phyloP scores from a whole-genome alignment of 2,888 invertebrate species.

The Ectemnius lituratus region DNA sequence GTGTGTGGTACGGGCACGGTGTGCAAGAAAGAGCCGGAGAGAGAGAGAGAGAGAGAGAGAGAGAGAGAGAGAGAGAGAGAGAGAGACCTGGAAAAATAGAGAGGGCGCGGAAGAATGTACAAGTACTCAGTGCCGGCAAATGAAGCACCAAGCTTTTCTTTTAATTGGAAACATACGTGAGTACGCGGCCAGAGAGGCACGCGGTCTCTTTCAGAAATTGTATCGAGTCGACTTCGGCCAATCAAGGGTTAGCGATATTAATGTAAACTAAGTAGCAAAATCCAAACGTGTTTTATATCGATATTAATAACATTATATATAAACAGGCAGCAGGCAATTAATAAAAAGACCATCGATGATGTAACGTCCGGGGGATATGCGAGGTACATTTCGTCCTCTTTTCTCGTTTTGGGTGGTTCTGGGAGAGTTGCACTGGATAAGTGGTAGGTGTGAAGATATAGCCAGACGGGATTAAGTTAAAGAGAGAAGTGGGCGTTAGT shows the following conservation, averaged over 20 bases:
- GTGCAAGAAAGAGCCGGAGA: no score
- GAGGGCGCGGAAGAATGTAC: no score
- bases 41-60: no score
- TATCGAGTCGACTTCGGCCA: conserved; percentile 50
- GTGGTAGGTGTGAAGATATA: conserved; percentile 36
- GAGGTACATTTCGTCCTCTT: conserved; percentile 33
- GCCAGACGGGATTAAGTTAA: conserved; percentile 42
- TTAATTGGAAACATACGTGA: no score
- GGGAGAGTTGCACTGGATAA: conserved; percentile 16
- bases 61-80: no score
- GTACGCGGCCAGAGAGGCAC: no score
- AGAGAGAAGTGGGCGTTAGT: conserved; percentile 43
- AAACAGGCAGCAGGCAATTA: conserved; percentile 76
- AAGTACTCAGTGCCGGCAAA: no score
- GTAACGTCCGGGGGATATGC: conserved; percentile 60
- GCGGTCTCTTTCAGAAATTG: no score
- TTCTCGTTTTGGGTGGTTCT: conserved; percentile 11
- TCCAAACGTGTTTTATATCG: conserved; percentile 61
- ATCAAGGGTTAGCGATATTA: conserved; percentile 62
- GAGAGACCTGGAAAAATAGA: no score
- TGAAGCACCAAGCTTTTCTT: no score
- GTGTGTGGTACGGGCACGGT: not conserved
- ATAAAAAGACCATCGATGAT: conserved; percentile 69
- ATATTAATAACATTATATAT: conserved; percentile 63
- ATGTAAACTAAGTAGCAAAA: conserved; percentile 59